Evolutionary conservation across 2,888 invertebrate species (phyloP), one percentile per base, ranked within the genome.

Genomic region (Agrochola circellaris): DNA sequence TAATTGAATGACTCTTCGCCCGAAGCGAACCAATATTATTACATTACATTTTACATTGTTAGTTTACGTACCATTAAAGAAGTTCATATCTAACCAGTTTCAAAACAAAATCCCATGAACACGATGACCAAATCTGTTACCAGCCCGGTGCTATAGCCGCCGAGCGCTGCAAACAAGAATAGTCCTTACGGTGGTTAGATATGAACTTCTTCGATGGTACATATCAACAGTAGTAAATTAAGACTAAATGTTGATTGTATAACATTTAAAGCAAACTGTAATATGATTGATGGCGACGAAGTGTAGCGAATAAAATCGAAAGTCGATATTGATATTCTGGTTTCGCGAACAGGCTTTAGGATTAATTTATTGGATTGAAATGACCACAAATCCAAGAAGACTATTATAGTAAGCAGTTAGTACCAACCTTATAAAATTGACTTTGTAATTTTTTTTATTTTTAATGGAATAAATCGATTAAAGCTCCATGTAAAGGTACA

Each of bases 141-240:
- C n/a, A n/a, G n/a, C n/a, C n/a, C n/a, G n/a, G n/a, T n/a, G n/a
- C n/a, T n/a, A n/a, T n/a, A n/a, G n/a, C n/a, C n/a, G n/a, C n/a
- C n/a, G n/a, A n/a, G n/a, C n/a, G n/a, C n/a, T n/a, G n/a, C n/a
- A n/a, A n/a, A n/a, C n/a, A n/a, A n/a, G n/a, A n/a, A n/a, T n/a
- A n/a, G n/a, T n/a, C n/a, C n/a, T n/a, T n/a, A n/a, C n/a, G n/a
- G n/a, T n/a, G n/a, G n/a, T n/a, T n/a, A n/a, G n/a, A n/a, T n/a
- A n/a, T n/a, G n/a, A n/a, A n/a, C n/a, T n/a, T n/a, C n/a, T n/a
- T n/a, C n/a, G n/a, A n/a, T n/a, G n/a, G n/a, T n/a, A n/a, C 73
- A 81, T 79, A 91, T 93, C 92, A 90, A 91, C 89, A 90, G 92
- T 93, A 92, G 91, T 92, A 90, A 94, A 93, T 93, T 92, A 81